phyloP scores from a whole-genome alignment of 2,113 vertebrate species.

The Coreoperca whiteheadi region DNA sequence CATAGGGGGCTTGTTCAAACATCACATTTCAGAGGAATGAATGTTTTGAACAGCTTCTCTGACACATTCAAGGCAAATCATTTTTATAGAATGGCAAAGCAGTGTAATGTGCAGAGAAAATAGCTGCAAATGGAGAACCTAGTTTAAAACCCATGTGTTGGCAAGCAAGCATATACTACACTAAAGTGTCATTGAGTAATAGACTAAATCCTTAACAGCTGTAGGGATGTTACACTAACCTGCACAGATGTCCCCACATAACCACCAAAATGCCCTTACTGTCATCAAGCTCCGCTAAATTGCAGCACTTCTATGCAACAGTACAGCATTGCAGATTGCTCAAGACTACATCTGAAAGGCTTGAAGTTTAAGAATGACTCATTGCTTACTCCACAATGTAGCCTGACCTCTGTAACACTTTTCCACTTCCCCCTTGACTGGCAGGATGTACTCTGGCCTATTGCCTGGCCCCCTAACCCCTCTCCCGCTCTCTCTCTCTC shows the following conservation, averaged over 20 bases:
- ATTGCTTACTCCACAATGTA: slow-evolving; percentile 57
- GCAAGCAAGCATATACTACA: background rate
- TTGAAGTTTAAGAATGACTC: slow-evolving; percentile 63
- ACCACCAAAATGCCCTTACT: background rate
- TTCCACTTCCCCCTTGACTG: slow-evolving; percentile 64
- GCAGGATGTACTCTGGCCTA: slow-evolving; percentile 63
- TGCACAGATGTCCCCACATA: slow-evolving; percentile 4
- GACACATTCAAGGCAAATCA: slow-evolving; percentile 3
- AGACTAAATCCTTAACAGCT: background rate
- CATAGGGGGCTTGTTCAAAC: background rate
- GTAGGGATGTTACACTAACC: background rate
- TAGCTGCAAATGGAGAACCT: background rate
- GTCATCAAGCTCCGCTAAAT: slow-evolving; percentile 18
- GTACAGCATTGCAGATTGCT: slow-evolving; percentile 28
- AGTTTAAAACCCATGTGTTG: background rate
- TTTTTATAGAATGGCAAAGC: background rate
- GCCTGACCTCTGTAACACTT: slow-evolving; percentile 72
- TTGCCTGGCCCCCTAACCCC: slow-evolving; percentile 26
- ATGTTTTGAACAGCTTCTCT: slow-evolving; percentile 2
- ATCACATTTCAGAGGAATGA: background rate
- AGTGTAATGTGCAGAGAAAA: background rate
- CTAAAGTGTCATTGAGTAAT: slow-evolving; percentile 1
- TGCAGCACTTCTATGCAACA: slow-evolving; percentile 10
- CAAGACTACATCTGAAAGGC: slow-evolving; percentile 51
- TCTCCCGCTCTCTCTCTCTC: background rate